Conservation (phyloP, 2,113 vertebrate species). For the Alligator sinensis region DNA sequence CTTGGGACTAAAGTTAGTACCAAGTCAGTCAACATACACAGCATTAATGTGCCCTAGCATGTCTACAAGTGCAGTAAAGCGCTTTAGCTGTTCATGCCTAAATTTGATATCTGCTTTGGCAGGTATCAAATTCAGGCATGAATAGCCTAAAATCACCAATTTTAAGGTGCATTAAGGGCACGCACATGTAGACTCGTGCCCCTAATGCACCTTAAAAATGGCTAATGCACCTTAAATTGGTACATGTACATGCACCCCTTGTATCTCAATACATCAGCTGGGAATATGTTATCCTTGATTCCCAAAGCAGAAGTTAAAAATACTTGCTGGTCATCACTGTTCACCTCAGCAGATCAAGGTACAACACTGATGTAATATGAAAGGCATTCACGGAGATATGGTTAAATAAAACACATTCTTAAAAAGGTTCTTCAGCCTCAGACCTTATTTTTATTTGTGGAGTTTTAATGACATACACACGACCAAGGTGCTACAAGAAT, state of each 20-base stretch:
- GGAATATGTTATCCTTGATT: not conserved
- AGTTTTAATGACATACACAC: not conserved
- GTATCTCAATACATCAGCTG: not conserved
- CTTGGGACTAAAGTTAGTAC: too few species aligned
- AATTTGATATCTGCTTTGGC: too few species aligned
- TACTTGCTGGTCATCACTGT: constrained; percentile 18
- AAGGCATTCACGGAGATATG: constrained; percentile 38
- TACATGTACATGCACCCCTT: not conserved
- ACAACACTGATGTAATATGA: constrained; percentile 47
- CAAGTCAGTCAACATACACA: too few species aligned
- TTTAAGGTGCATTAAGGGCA: too few species aligned
- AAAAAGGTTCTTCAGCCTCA: not conserved
- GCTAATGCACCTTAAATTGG: too few species aligned
- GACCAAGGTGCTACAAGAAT: not conserved
- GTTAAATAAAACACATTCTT: constrained; percentile 46
- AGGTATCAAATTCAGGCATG: too few species aligned
- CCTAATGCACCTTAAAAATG: too few species aligned
- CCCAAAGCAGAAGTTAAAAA: constrained; percentile 21
- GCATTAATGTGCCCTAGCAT: too few species aligned
- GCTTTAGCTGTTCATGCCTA: too few species aligned
- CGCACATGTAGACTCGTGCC: too few species aligned
- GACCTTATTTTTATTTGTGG: constrained; percentile 1
- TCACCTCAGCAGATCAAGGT: constrained; percentile 16
- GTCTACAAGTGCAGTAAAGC: too few species aligned
- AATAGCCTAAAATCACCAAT: too few species aligned